phyloP scores from a whole-genome alignment of 1,140 invertebrate species.

The Drosophila insularis region DNA sequence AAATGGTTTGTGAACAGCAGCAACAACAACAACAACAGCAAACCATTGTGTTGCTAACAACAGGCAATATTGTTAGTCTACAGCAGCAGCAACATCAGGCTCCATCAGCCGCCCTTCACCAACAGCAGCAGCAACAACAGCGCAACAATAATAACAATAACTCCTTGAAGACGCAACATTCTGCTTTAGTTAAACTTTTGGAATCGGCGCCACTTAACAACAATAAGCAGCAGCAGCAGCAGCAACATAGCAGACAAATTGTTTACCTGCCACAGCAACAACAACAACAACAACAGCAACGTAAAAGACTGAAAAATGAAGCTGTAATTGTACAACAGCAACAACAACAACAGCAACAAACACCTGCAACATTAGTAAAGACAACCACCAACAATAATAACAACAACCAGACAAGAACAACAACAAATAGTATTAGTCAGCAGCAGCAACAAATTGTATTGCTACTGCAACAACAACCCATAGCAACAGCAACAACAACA shows the following conservation, averaged over 20 bases:
- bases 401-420: constrained; percentile 56
- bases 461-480: constrained; percentile 58
- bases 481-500: constrained; percentile 26
- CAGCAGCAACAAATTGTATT: constrained; percentile 72
- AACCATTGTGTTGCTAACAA: constrained; percentile 67
- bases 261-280: constrained; percentile 64
- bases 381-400: constrained; percentile 60
- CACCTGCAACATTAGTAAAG: constrained; percentile 76
- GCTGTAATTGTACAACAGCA: constrained; percentile 62
- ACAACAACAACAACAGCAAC: constrained; percentile 66
- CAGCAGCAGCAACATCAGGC: constrained; percentile 49
- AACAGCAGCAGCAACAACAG: constrained; percentile 30
- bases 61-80: constrained; percentile 33
- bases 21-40: constrained; percentile 55
- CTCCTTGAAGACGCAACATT: constrained; percentile 72
- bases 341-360: constrained; percentile 46
- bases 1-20: constrained; percentile 80
- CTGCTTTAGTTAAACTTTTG: constrained; percentile 78
- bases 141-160: constrained; percentile 39
- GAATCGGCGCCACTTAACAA: constrained; percentile 75
- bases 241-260: constrained; percentile 61
- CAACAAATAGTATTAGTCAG: constrained; percentile 80
- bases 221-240: constrained; percentile 53
- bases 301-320: constrained; percentile 81
- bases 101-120: constrained; percentile 39